phyloP scores from a whole-genome alignment of 2,888 invertebrate species.

The Octodonta nipae region DNA sequence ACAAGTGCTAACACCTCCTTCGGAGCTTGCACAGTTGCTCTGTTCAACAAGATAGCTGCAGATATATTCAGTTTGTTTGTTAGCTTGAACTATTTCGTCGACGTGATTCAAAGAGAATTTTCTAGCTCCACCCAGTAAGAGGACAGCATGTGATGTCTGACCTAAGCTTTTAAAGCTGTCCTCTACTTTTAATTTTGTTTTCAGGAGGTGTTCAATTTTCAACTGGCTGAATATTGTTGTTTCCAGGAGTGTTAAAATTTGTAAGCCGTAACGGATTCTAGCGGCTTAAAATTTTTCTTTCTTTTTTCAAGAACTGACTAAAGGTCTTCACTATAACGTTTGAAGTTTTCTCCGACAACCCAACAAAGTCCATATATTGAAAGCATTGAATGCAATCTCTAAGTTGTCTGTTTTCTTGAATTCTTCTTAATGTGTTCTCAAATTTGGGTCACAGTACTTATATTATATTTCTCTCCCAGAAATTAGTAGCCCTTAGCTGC shows the following conservation, averaged over 20 bases:
- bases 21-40: slow-evolving; percentile 75
- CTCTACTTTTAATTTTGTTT: slow-evolving; percentile 70
- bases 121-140: slow-evolving; percentile 53
- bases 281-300: slow-evolving; percentile 51
- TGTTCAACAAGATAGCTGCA: slow-evolving; percentile 66
- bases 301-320: slow-evolving; percentile 38
- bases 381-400: slow-evolving; percentile 25
- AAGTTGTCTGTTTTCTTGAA: slow-evolving; percentile 22
- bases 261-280: slow-evolving; percentile 63
- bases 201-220: slow-evolving; percentile 58
- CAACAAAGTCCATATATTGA: slow-evolving; percentile 25
- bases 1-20: slow-evolving; percentile 72
- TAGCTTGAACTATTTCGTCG: slow-evolving; percentile 89
- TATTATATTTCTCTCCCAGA: slow-evolving; percentile 47
- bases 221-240: slow-evolving; percentile 49
- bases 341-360: slow-evolving; percentile 26
- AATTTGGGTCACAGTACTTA: slow-evolving; percentile 39
- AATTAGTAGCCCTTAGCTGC: slow-evolving; percentile 58
- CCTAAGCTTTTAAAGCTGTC: slow-evolving; percentile 63
- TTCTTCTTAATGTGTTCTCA: slow-evolving; percentile 26
- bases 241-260: slow-evolving; percentile 53
- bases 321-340: slow-evolving; percentile 14
- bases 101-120: slow-evolving; percentile 59
- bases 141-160: slow-evolving; percentile 71
- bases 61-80: slow-evolving; percentile 87